phyloP scores from a whole-genome alignment of 1,140 invertebrate genomes.

The Camponotus floridanus region DNA sequence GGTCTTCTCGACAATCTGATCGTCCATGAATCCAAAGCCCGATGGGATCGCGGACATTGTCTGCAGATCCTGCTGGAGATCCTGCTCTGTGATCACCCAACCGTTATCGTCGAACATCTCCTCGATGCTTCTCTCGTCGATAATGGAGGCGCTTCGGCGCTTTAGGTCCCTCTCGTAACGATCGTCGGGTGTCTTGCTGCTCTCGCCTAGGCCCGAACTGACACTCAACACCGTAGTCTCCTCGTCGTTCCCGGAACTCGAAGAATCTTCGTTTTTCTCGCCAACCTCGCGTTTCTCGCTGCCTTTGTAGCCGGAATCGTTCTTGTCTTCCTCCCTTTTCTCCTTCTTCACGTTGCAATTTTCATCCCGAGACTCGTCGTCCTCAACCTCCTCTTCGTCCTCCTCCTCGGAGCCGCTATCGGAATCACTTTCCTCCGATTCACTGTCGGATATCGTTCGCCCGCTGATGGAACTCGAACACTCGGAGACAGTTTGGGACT shows the following conservation, averaged over 20 bases:
- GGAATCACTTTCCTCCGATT: constrained; percentile 28
- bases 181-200: constrained; percentile 25
- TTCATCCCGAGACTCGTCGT: constrained; percentile 63
- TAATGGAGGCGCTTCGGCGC: constrained; percentile 65
- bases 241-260: constrained; percentile 52
- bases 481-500: constrained; percentile 35
- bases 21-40: constrained; percentile 4
- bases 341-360: constrained; percentile 63
- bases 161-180: constrained; percentile 41
- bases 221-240: constrained; percentile 52
- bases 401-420: constrained; percentile 39
- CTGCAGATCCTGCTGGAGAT: constrained; percentile 42
- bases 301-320: constrained; percentile 1
- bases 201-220: constrained; percentile 23
- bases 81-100: constrained; percentile 81
- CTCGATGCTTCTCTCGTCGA: constrained; percentile 71
- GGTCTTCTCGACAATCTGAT: constrained; percentile 16
- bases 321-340: constrained; percentile 32
- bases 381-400: constrained; percentile 23
- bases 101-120: constrained; percentile 84
- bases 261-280: constrained; percentile 48
- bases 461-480: constrained; percentile 29
- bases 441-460: constrained; percentile 14
- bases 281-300: background rate
- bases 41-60: background rate